Evolutionary conservation across 2,888 invertebrate genomes (phyloP).

Genomic region (Spodoptera picta): DNA sequence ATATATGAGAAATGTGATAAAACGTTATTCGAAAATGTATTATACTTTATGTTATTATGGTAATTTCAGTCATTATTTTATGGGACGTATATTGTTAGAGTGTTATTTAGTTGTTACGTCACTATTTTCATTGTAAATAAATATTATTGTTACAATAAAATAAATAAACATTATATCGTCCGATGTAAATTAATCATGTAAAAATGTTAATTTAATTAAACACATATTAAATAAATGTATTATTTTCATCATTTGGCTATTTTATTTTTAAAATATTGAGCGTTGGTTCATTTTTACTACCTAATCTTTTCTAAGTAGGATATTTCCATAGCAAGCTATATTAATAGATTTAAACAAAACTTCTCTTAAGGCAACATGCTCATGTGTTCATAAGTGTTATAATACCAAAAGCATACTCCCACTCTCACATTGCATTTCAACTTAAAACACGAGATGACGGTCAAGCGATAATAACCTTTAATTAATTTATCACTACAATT

Average conservation of each 20-base stretch:
- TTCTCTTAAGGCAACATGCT: too few relatives aligned
- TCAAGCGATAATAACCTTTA: conserved; percentile 21
- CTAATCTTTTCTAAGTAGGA: too few relatives aligned
- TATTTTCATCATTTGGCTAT: conserved; percentile 42
- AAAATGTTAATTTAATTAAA: conserved; percentile 46
- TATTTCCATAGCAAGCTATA: too few relatives aligned
- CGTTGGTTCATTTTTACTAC: too few relatives aligned
- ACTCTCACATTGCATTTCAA: background rate
- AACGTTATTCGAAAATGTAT: conserved; percentile 65
- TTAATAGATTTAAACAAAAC: too few relatives aligned
- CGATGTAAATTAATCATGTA: conserved; percentile 51
- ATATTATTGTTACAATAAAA: conserved; percentile 60
- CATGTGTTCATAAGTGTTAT: too few relatives aligned
- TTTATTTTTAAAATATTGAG: background rate
- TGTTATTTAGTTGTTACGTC: conserved; percentile 71
- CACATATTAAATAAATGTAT: conserved; percentile 45
- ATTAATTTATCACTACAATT: conserved; percentile 35
- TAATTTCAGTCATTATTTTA: conserved; percentile 80
- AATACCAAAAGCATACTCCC: too few relatives aligned
- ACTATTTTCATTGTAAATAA: conserved; percentile 70
- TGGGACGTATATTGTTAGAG: conserved; percentile 67
- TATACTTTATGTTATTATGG: conserved; percentile 61
- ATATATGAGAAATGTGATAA: conserved; percentile 71
- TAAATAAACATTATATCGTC: conserved; percentile 54
- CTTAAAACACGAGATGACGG: conserved; percentile 9